phyloP scores from a whole-genome alignment of 2,888 invertebrate genomes.

The Ypsolopha sequella region DNA sequence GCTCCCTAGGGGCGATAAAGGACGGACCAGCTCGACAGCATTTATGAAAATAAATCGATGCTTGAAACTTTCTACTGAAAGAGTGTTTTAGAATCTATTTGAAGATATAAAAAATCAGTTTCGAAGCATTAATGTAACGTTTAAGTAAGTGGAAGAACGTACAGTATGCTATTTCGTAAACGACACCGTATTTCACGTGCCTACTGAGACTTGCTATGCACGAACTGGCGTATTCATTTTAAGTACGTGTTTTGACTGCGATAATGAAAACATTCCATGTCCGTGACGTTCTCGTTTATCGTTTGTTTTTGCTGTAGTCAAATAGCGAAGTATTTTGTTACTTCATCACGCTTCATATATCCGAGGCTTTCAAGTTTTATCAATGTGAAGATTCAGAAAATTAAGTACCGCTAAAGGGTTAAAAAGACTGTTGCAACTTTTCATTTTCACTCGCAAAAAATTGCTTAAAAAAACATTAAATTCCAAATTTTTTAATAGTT shows the following conservation, averaged over 20 bases:
- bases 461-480: too few species aligned
- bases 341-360: too few species aligned
- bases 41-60: constrained; percentile 21
- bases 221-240: constrained; percentile 1
- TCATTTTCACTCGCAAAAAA: too few species aligned
- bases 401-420: too few species aligned
- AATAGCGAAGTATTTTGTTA: too few species aligned
- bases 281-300: too few species aligned
- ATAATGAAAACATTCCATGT: neutral
- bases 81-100: constrained; percentile 17
- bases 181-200: neutral
- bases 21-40: constrained; percentile 7
- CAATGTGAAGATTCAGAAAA: too few species aligned
- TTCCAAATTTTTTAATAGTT: too few species aligned
- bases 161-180: constrained; percentile 1
- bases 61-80: constrained; percentile 10
- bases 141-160: neutral
- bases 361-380: too few species aligned
- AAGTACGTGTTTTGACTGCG: neutral
- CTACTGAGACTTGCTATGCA: neutral
- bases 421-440: too few species aligned
- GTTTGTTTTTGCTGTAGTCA: too few species aligned
- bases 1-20: constrained; percentile 19
- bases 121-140: neutral
- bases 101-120: constrained; percentile 2